Conservation (phyloP, 2,113 vertebrate genomes). For the Suncus etruscus region DNA sequence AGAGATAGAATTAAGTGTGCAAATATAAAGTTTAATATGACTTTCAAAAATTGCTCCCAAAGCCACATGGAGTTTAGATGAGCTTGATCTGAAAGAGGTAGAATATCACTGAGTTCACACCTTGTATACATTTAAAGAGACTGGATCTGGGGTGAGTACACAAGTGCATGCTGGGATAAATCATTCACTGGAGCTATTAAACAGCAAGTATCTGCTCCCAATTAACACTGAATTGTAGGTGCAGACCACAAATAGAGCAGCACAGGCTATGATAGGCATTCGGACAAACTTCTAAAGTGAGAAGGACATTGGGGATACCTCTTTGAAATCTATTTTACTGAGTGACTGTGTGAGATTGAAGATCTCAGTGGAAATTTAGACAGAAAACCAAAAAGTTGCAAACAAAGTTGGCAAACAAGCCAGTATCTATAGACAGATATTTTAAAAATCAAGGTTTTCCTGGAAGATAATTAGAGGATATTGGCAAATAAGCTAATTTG, state of each 20-base stretch:
- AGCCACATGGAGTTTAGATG: background rate
- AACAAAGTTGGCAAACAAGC: background rate
- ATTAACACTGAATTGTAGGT: background rate
- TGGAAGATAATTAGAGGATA: background rate
- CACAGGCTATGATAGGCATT: background rate
- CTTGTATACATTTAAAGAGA: background rate
- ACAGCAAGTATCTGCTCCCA: background rate
- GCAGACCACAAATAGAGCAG: background rate
- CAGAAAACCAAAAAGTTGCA: background rate
- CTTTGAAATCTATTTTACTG: slow-evolving; percentile 32
- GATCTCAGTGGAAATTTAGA: background rate
- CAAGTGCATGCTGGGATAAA: background rate
- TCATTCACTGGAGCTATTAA: background rate
- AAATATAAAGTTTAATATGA: background rate
- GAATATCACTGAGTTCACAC: background rate
- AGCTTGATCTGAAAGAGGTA: background rate
- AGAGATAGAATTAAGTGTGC: background rate
- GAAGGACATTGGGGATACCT: slow-evolving; percentile 11
- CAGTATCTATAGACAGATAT: background rate
- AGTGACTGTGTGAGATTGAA: background rate
- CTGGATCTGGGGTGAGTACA: background rate
- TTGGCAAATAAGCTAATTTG: background rate
- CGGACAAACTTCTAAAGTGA: background rate
- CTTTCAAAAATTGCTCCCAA: slow-evolving; percentile 14
- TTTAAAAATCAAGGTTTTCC: background rate